Conservation (phyloP, 2,113 vertebrate genomes). For the Eubucco bourcierii region DNA sequence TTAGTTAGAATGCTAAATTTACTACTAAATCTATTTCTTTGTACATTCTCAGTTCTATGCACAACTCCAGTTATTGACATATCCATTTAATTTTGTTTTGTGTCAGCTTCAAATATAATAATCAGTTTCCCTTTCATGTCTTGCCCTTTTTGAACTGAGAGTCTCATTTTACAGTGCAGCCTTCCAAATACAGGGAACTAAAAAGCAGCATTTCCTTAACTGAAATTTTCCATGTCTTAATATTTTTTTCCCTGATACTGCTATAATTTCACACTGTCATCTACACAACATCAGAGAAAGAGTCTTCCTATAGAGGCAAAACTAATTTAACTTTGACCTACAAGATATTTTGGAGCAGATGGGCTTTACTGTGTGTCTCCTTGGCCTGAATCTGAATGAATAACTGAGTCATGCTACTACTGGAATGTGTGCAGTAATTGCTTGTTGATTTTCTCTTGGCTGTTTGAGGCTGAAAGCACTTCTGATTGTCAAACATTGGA, state of each 20-base stretch:
- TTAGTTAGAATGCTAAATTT: not conserved
- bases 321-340: slow-evolving; percentile 34
- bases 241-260: not conserved
- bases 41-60: not conserved
- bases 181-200: slow-evolving; percentile 1
- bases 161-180: not conserved
- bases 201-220: slow-evolving; percentile 56
- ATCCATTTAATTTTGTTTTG: not conserved
- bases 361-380: slow-evolving; percentile 4
- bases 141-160: not conserved
- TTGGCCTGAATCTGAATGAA: slow-evolving; percentile 49
- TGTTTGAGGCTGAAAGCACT: slow-evolving; percentile 43
- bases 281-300: not conserved
- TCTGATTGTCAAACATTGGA: slow-evolving; percentile 45
- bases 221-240: slow-evolving; percentile 43
- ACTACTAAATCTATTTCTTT: not conserved
- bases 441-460: slow-evolving; percentile 55
- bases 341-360: slow-evolving; percentile 41
- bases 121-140: not conserved
- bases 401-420: not conserved
- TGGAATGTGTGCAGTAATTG: slow-evolving; percentile 41
- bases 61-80: not conserved
- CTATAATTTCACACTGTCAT: not conserved
- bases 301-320: not conserved
- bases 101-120: slow-evolving; percentile 28